phyloP scores from a whole-genome alignment of 2,113 vertebrate species.

The Neolamprologus brichardi region DNA sequence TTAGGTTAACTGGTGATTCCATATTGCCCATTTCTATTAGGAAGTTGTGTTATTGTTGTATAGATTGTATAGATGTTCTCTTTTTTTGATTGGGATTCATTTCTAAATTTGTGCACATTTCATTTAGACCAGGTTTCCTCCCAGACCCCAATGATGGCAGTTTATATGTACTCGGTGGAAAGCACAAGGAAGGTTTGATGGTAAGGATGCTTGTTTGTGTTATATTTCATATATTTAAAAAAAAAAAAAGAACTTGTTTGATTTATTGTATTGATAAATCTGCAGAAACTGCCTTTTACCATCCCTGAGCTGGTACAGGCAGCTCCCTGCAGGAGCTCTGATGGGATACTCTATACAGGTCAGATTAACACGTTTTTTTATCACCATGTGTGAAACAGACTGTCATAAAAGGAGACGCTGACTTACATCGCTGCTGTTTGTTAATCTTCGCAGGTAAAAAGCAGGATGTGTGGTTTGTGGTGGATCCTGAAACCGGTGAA shows the following conservation, averaged over 20 bases:
- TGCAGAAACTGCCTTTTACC: slow-evolving; percentile 95
- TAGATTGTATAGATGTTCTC: background rate
- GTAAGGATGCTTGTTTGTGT: slow-evolving; percentile 62
- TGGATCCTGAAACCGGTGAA: slow-evolving; percentile 92
- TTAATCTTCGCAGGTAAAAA: slow-evolving; percentile 81
- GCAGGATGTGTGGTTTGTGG: slow-evolving; percentile 90
- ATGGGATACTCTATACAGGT: slow-evolving; percentile 94
- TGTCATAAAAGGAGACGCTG: background rate
- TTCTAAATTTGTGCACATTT: background rate
- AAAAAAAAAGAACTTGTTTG: background rate
- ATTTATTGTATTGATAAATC: background rate
- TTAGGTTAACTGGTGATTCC: background rate
- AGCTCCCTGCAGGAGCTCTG: slow-evolving; percentile 91
- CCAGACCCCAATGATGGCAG: slow-evolving; percentile 94
- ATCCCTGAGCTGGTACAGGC: slow-evolving; percentile 95
- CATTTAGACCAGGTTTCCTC: slow-evolving; percentile 85
- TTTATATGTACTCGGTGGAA: slow-evolving; percentile 86
- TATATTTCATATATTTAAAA: background rate
- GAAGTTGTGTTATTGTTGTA: background rate
- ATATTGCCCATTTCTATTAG: background rate
- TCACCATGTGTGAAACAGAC: background rate
- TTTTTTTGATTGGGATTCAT: background rate
- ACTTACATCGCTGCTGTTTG: background rate
- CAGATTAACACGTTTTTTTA: background rate
- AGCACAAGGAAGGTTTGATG: slow-evolving; percentile 91